Conservation (phyloP, 2,797 vertebrate genomes). For the Onychomys leucogaster region DNA sequence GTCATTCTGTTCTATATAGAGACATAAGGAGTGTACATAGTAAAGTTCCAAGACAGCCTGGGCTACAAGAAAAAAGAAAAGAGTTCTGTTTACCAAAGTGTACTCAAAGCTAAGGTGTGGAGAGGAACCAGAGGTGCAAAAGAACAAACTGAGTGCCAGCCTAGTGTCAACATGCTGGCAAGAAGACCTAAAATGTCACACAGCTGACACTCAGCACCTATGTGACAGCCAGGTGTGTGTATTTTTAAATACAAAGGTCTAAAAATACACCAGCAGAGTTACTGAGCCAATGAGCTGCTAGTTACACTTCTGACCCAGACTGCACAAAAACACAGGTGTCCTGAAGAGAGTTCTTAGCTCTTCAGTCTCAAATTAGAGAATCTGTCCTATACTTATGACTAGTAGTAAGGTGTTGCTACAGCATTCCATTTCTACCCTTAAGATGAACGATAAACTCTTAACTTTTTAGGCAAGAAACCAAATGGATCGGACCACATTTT, state of each 20-base stretch:
- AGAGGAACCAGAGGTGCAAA: constrained; percentile 15
- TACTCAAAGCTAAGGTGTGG: background rate
- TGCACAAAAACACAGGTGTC: background rate
- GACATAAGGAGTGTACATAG: background rate
- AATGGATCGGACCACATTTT: constrained; percentile 8
- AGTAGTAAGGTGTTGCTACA: background rate
- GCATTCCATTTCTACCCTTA: background rate
- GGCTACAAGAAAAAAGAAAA: background rate
- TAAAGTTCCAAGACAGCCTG: background rate
- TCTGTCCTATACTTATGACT: background rate
- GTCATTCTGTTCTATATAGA: background rate
- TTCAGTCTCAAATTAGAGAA: background rate
- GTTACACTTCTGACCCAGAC: constrained; percentile 24
- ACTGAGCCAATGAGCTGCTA: constrained; percentile 14
- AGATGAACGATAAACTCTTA: background rate
- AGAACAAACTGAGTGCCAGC: background rate
- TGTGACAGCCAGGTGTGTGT: background rate
- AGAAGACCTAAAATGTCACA: background rate
- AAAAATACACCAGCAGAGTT: background rate
- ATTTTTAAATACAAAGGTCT: constrained; percentile 55
- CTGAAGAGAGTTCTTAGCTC: constrained; percentile 12
- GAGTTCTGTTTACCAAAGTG: constrained; percentile 7
- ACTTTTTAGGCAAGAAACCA: constrained; percentile 38
- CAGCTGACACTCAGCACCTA: background rate
- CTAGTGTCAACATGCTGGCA: constrained; percentile 11